A percentile compares a stretch with the other conserved stretches of the same genome.
Conservation (phyloP, 2,113 vertebrate species). For the Bambusicola thoracicus region DNA sequence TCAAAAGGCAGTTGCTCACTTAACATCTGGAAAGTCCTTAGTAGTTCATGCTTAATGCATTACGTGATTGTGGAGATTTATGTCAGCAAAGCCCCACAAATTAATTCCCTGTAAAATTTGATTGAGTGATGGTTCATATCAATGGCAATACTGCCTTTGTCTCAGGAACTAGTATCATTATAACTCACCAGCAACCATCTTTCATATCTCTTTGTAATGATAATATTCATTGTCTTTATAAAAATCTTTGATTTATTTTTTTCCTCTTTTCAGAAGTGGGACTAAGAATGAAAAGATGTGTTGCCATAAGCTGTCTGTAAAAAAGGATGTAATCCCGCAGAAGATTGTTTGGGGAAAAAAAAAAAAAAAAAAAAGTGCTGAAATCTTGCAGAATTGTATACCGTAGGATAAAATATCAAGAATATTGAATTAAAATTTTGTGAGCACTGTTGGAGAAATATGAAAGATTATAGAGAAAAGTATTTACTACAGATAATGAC, state of each 20-base stretch:
- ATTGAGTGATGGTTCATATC: rapidly evolving
- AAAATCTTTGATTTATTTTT: background rate
- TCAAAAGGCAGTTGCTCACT: background rate
- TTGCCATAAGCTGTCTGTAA: background rate
- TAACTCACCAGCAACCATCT: background rate
- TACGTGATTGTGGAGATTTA: background rate
- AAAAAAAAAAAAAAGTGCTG: background rate
- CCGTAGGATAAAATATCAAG: background rate
- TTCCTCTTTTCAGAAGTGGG: background rate
- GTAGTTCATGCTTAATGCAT: background rate
- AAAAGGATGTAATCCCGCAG: background rate
- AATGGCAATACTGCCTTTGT: background rate
- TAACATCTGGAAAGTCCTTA: background rate
- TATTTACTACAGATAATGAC: background rate
- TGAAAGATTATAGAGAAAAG: background rate
- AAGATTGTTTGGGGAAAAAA: background rate
- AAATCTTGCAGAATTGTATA: background rate
- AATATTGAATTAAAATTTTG: background rate
- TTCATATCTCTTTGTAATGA: background rate
- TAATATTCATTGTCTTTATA: rapidly evolving
- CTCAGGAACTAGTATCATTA: background rate
- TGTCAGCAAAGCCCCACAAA: background rate
- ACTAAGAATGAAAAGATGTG: background rate
- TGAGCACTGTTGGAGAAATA: background rate
- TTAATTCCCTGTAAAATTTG: background rate